Conservation (phyloP, 2,888 invertebrate species). For the Polyommatus icarus region DNA sequence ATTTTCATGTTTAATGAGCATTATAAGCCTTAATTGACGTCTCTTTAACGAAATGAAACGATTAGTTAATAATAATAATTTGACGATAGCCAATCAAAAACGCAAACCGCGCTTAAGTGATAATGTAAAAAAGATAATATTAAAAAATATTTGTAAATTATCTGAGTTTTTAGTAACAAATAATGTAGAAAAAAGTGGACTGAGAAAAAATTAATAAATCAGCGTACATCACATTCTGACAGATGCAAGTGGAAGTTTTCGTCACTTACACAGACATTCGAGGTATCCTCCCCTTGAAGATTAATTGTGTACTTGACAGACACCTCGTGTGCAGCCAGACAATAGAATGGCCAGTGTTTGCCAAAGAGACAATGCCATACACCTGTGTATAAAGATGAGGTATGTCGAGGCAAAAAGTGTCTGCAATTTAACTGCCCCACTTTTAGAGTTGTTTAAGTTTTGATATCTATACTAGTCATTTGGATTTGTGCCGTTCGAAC, state of each 20-base stretch:
- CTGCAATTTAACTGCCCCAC: not conserved
- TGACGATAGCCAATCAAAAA: too few relatives aligned
- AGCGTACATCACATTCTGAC: conserved; percentile 14
- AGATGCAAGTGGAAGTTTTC: conserved; percentile 34
- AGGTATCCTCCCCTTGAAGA: conserved; percentile 49
- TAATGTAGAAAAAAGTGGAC: not conserved
- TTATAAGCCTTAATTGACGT: too few relatives aligned
- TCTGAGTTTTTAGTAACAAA: not conserved
- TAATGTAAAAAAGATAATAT: too few relatives aligned
- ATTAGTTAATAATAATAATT: too few relatives aligned
- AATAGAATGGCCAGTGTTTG: conserved; percentile 46
- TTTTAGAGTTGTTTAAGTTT: too few relatives aligned
- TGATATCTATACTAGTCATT: too few relatives aligned
- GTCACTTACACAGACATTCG: conserved; percentile 39
- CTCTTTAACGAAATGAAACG: too few relatives aligned
- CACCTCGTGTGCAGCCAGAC: conserved; percentile 55
- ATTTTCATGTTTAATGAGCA: too few relatives aligned
- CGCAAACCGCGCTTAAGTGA: too few relatives aligned
- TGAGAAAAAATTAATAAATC: conserved; percentile 12
- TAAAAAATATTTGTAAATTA: too few relatives aligned
- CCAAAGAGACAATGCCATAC: conserved; percentile 47
- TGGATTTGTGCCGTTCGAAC: too few relatives aligned
- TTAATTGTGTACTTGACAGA: conserved; percentile 71
- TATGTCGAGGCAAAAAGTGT: not conserved
- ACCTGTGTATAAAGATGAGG: not conserved